phyloP scores from a whole-genome alignment of 2,888 invertebrate species.

The Nymphalis polychloros region DNA sequence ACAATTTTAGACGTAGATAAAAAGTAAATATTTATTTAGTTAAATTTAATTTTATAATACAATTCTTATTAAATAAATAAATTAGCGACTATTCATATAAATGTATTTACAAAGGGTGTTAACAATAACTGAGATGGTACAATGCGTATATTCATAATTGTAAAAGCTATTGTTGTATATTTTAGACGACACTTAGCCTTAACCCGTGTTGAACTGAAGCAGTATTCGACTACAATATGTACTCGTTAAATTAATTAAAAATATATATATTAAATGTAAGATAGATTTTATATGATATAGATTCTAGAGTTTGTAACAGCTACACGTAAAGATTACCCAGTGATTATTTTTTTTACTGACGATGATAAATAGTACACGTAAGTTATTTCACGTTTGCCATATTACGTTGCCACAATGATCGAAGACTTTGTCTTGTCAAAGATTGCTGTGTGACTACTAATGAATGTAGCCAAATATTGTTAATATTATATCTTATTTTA shows the following conservation, averaged over 20 bases:
- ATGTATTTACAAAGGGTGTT: constrained; percentile 34
- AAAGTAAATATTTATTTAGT: constrained; percentile 50
- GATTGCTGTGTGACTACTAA: constrained; percentile 3
- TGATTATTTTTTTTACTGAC: background rate
- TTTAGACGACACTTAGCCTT: constrained; percentile 19
- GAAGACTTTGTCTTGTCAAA: constrained; percentile 17
- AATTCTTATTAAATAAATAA: constrained; percentile 17
- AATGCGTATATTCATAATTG: constrained; percentile 8
- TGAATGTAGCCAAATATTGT: constrained; percentile 8
- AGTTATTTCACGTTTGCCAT: background rate
- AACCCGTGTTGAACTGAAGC: constrained; percentile 32
- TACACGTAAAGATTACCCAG: background rate
- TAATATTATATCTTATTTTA: background rate
- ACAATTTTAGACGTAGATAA: constrained; percentile 27
- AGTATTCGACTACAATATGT: constrained; percentile 43
- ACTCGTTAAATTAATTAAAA: constrained; percentile 26
- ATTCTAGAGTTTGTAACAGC: constrained; percentile 3
- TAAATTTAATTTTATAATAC: constrained; percentile 32
- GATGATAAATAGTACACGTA: background rate
- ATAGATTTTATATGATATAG: constrained; percentile 35
- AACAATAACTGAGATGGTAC: constrained; percentile 19
- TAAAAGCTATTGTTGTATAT: constrained; percentile 21
- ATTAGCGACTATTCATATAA: constrained; percentile 24
- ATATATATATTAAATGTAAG: constrained; percentile 20
- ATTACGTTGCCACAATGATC: background rate